Evolutionary conservation across 2,888 invertebrate genomes (phyloP).

Genomic region (Aleiodes testaceus): DNA sequence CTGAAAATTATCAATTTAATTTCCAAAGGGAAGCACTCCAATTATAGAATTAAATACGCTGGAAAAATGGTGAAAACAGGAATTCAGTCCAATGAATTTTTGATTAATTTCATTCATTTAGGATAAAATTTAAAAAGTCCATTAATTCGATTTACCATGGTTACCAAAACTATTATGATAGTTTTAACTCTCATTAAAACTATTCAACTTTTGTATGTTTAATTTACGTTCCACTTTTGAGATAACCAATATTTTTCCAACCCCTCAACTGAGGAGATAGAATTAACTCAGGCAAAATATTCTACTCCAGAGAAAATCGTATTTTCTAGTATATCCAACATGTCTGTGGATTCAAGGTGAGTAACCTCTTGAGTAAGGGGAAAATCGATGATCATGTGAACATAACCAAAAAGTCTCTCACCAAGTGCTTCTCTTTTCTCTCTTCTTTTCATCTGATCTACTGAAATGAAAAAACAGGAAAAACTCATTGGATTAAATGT

Average conservation of each 20-base stretch:
- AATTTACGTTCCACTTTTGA: slow-evolving; percentile 6
- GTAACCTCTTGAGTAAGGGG: slow-evolving; percentile 33
- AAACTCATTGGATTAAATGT: slow-evolving; percentile 5
- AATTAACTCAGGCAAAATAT: slow-evolving; percentile 38
- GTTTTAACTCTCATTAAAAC: slow-evolving; percentile 3
- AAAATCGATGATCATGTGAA: slow-evolving; percentile 38
- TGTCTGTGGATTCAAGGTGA: slow-evolving; percentile 51
- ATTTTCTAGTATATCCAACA: slow-evolving; percentile 24
- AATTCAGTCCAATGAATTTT: not conserved
- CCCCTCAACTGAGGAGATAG: slow-evolving; percentile 33
- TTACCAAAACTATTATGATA: slow-evolving; percentile 15
- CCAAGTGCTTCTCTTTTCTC: not conserved
- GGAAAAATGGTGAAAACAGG: not conserved
- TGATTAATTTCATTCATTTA: not conserved
- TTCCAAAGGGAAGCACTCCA: not conserved
- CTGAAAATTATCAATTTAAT: not conserved
- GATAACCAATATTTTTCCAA: slow-evolving; percentile 26
- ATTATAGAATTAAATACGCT: not conserved
- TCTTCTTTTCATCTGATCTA: not conserved
- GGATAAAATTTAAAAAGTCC: not conserved
- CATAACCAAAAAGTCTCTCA: slow-evolving; percentile 16
- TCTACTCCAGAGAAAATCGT: slow-evolving; percentile 39
- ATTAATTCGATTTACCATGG: slow-evolving; percentile 3
- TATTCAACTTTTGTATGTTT: slow-evolving; percentile 31
- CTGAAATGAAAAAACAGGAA: not conserved